Evolutionary conservation across 2,888 invertebrate species (phyloP), one percentile per base, ranked within the genome.

Genomic region (Ophion ellenae): DNA sequence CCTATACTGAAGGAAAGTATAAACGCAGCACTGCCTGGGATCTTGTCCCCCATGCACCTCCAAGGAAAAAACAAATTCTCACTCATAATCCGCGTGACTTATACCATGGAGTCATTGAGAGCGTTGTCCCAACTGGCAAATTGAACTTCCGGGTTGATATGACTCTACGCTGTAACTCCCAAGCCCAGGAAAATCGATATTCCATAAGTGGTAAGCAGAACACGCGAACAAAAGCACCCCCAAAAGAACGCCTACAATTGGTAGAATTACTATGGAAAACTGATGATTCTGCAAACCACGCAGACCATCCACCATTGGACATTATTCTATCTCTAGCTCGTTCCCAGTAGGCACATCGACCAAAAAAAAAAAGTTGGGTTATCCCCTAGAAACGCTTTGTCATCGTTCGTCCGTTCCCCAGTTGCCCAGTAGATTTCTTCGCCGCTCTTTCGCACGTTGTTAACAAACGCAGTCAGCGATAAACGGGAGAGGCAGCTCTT

Each of bases 401-500:
- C 78, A 78, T 78, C 45, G 32, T 69, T 11, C 24, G 40, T 0
- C 40, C 9, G 32, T 40, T 40, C 7, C 40, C 40, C 40, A 40
- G 7, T 40, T 59, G 66, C 17, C n/a, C 11, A 3, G 24, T n/a
- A 28, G 61, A 69, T 67, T 61, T 32, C 11, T 24, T 20, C 45
- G 45, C 28, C 17, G 24, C 53, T 67, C 14, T 67, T 59, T 28
- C 3, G 7, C 28, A 14, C 66, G 45, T 40, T 45, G 14, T 59
- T 28, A 36, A 32, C 45, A 69, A 5, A 24, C 36, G 17, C 53
- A 70, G 24, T 70, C 70, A 75, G 45, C 66, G 57, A 75, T 59
- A 80, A 66, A 61, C 47, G 69, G 40, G 0, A 40, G 9, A 40
- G 7, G 40, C 45, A 83, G 61, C 59, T 73, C 71, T 36, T 36